Evolutionary conservation across 2,888 invertebrate genomes (phyloP).

Genomic region (Phymatocera aterrima): DNA sequence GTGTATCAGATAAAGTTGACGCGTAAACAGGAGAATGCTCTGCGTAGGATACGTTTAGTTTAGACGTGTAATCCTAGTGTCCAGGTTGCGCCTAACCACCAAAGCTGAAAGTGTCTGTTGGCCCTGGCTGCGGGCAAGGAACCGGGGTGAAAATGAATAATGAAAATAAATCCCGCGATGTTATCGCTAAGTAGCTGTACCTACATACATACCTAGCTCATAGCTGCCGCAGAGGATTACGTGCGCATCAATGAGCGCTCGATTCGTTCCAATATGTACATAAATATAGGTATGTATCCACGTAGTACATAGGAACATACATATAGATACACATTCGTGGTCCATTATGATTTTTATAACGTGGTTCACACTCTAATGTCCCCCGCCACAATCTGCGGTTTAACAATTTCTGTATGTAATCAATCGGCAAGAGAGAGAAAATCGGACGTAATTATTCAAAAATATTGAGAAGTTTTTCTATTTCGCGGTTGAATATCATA

Average conservation of each 20-base stretch:
- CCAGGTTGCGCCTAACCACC: constrained; percentile 6
- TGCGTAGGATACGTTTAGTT: constrained; percentile 1
- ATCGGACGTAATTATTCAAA: too few relatives aligned
- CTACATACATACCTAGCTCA: constrained; percentile 48
- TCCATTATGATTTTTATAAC: not conserved
- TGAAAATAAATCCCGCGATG: constrained; percentile 73
- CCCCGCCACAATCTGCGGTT: too few relatives aligned
- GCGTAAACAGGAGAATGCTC: not conserved
- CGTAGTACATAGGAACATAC: too few relatives aligned
- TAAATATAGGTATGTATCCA: too few relatives aligned
- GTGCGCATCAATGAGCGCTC: constrained; percentile 71
- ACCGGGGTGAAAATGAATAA: constrained; percentile 72
- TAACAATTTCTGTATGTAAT: too few relatives aligned
- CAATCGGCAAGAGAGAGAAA: too few relatives aligned
- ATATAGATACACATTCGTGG: not conserved
- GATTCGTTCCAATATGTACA: constrained; percentile 50
- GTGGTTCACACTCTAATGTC: too few relatives aligned
- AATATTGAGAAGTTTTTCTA: too few relatives aligned
- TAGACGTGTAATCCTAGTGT: constrained; percentile 21
- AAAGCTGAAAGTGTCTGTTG: constrained; percentile 8
- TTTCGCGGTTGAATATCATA: too few relatives aligned
- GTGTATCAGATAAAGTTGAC: constrained; percentile 2
- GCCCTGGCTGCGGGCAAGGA: constrained; percentile 50
- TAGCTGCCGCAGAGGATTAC: constrained; percentile 62
- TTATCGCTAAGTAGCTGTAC: constrained; percentile 72